Percentiles rank a stretch among this genome's conserved stretches.
These are phyloP conservation scores for Diarsia brunnea DNA, from an alignment of 2,888 invertebrate genomes.

Conservation along the genomic window DNA sequence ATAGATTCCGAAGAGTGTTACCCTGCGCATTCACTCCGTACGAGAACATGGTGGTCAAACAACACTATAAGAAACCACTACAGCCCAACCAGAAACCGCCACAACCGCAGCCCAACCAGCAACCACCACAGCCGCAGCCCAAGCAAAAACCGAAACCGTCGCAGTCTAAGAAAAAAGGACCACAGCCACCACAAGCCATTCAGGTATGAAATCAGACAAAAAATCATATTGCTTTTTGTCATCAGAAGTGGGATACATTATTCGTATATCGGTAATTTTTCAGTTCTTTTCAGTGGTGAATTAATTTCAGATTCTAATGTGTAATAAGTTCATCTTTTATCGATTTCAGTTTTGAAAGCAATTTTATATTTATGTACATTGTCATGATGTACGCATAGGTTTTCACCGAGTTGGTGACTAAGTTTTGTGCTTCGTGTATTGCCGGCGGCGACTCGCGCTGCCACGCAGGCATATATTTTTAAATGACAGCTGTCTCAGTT, in stretches of 20 bases:
- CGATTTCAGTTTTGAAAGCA: too few species aligned
- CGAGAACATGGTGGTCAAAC: conserved; percentile 66
- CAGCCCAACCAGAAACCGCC: conserved; percentile 72
- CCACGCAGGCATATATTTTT: conserved; percentile 18
- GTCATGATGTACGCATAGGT: too few species aligned
- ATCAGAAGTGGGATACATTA: conserved; percentile 6
- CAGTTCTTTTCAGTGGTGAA: conserved; percentile 5
- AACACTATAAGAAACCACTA: conserved; percentile 65
- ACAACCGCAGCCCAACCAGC: conserved; percentile 56
- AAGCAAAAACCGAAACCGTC: conserved; percentile 70
- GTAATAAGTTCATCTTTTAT: too few species aligned
- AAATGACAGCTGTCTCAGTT: conserved; percentile 54
- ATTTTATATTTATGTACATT: too few species aligned
- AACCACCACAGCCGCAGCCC: conserved; percentile 22
- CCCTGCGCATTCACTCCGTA: conserved; percentile 83
- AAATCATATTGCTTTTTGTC: background rate
- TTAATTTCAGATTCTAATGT: background rate
- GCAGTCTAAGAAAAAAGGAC: background rate
- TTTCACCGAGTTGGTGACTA: too few species aligned
- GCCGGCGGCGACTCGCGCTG: too few species aligned
- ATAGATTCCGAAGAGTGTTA: conserved; percentile 76
- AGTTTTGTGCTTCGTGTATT: too few species aligned
- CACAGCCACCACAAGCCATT: conserved; percentile 75
- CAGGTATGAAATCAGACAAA: conserved; percentile 70
- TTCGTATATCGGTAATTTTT: background rate